Base-by-base conservation (phyloP, 2,888 invertebrate species). In the Drosophila trichaetosa region DNA sequence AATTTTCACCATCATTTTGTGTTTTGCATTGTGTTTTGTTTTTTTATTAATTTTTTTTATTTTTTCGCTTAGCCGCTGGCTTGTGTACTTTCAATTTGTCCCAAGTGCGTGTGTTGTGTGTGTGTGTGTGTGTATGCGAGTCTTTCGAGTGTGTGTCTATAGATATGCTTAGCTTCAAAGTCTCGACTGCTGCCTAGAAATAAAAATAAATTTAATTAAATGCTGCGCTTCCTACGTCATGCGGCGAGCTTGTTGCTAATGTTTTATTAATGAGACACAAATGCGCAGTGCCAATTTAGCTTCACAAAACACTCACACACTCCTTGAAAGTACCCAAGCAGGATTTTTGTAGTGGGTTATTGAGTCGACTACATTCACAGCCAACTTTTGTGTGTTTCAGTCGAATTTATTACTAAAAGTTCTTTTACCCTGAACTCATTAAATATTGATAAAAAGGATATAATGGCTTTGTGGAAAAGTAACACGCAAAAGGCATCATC, bases 1-100 rank as follows among this genome's bases (percentile, higher is more conserved):
- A 68, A 72, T 76, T 65, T 67, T 61, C 60, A 60, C 61, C 71
- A 80, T 56, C 31, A 52, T 52, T 70, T 61, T 52, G 63, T 53
- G 74, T 49, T 54, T 57, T 59, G 52, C 56, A 40, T 42, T 48
- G 36, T 46, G 13, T 69, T 52, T 49, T 51, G 29, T 42, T 52
- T 18, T 53, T 7, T 34, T 57, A 56, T 54, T 33, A 18, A 18
- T 42, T 73, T 67, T 68, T 62, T 57, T 72, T 72, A 53, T 63
- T 57, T 78, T 62, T 66, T 75, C 69, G 68, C 65, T 62, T 48
- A 60, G 69, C 73, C 70, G 40, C 33, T 38, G 70, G 81, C 81
- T 77, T 83, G 87, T 83, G 70, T 83, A 84, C 74, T 83, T 86
- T 83, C 70, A 75, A 86, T 83, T 86, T 86, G 33, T 11, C 52